These are phyloP conservation scores for Agrochola circellaris DNA, from an alignment of 2,888 invertebrate genomes.

Conservation along the genomic window DNA sequence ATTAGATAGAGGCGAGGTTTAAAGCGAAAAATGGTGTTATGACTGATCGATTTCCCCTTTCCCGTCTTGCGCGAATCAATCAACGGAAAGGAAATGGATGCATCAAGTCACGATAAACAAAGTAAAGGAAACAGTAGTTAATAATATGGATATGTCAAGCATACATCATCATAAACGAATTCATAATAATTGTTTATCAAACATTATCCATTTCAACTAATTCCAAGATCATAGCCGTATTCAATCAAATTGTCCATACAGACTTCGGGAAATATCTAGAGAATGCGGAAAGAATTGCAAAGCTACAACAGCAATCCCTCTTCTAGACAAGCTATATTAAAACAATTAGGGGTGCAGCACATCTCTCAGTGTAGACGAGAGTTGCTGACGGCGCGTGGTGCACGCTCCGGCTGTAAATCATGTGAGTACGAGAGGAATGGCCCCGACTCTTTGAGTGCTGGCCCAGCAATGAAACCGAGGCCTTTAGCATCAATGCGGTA, in stretches of 20 bases:
- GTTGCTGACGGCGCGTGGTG: slow-evolving; percentile 66
- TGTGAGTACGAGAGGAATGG: slow-evolving; percentile 65
- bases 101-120: slow-evolving; percentile 26
- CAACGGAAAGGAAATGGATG: slow-evolving; percentile 16
- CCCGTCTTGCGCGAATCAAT: slow-evolving; percentile 25
- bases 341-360: slow-evolving; percentile 58
- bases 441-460: slow-evolving; percentile 64
- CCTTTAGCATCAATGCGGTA: background rate
- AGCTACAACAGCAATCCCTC: slow-evolving; percentile 11
- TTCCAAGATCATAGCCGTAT: no score
- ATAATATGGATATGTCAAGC: background rate
- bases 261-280: background rate
- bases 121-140: background rate
- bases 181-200: background rate
- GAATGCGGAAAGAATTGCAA: background rate
- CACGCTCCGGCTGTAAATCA: slow-evolving; percentile 80
- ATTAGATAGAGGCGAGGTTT: background rate
- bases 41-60: slow-evolving; percentile 16
- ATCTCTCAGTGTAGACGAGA: slow-evolving; percentile 61
- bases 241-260: background rate
- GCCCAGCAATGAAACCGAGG: slow-evolving; percentile 15
- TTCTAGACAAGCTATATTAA: slow-evolving; percentile 34
- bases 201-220: no score
- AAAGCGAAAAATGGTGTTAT: background rate
- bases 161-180: background rate